Evolutionary conservation across 2,888 invertebrate species (phyloP).

Genomic region (Dicyrtomina minuta): DNA sequence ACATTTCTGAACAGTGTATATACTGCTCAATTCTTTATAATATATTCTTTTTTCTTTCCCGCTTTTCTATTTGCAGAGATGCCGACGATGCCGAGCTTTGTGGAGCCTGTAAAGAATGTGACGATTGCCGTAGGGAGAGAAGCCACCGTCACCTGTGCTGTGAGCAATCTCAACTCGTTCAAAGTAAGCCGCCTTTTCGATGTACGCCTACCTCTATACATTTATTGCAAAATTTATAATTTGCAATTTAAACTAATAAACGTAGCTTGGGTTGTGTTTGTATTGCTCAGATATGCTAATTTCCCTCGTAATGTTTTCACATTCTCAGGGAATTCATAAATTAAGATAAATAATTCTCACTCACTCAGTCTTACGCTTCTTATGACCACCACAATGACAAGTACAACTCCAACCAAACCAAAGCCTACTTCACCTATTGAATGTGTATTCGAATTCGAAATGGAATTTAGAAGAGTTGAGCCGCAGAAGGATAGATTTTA

Average conservation of each 20-base stretch:
- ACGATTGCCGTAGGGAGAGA: constrained; percentile 82
- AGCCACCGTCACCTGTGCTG: constrained; percentile 76
- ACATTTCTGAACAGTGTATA: neutral
- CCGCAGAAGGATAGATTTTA: too few relatives aligned
- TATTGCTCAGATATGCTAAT: too few relatives aligned
- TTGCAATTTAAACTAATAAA: too few relatives aligned
- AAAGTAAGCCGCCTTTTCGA: constrained; percentile 78
- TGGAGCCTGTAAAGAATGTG: constrained; percentile 77
- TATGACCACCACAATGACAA: too few relatives aligned
- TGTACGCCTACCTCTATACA: neutral
- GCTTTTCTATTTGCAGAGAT: neutral
- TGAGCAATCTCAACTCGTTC: constrained; percentile 77
- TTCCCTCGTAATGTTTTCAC: neutral
- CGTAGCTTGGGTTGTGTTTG: too few relatives aligned
- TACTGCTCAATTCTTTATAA: neutral
- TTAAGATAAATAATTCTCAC: too few relatives aligned
- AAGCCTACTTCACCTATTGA: too few relatives aligned
- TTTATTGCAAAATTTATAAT: neutral
- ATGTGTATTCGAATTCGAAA: too few relatives aligned
- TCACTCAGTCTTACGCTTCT: too few relatives aligned
- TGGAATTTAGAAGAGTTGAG: too few relatives aligned
- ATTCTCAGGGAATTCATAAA: neutral
- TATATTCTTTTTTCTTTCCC: constrained; percentile 1
- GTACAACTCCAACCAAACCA: too few relatives aligned
- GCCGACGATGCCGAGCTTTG: constrained; percentile 73